Percentiles rank a stretch among this genome's conserved stretches.
These are phyloP conservation scores for Acrocephalus kingi DNA, from an alignment of 2,113 vertebrate species.

Conservation along the genomic window DNA sequence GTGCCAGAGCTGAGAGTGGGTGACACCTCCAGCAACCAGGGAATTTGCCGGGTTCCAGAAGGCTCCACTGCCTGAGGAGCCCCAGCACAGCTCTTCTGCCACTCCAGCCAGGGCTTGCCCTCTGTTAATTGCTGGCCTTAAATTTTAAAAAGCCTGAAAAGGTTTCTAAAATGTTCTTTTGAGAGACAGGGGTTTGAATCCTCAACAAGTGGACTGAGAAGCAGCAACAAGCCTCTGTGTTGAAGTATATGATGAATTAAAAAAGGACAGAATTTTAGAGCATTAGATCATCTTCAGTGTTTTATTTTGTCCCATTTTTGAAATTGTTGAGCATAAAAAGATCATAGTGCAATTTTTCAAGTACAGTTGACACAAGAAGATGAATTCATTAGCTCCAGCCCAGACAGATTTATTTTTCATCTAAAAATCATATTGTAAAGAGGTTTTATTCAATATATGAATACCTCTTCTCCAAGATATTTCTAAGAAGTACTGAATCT, in stretches of 20 bases:
- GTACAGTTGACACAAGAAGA: background rate
- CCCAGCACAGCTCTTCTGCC: background rate
- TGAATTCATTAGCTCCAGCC: conserved; percentile 38
- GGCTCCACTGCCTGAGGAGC: rapidly evolving
- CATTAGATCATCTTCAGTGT: background rate
- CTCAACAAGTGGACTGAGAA: background rate
- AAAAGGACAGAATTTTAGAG: background rate
- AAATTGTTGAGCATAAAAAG: background rate
- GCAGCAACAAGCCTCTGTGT: background rate
- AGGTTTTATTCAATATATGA: background rate
- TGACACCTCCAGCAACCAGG: background rate
- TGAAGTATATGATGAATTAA: background rate
- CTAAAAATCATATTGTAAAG: conserved; percentile 42
- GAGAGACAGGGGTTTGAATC: background rate
- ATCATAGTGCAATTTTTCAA: conserved; percentile 24
- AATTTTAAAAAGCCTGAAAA: background rate
- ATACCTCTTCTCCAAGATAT: background rate
- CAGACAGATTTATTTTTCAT: background rate
- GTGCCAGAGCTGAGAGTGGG: background rate
- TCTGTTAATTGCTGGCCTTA: background rate
- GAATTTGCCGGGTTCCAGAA: background rate
- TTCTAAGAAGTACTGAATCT: conserved; percentile 34
- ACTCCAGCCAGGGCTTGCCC: background rate
- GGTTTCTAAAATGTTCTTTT: background rate
- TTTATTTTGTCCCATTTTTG: conserved; percentile 7